Conservation (phyloP, 1,140 invertebrate species). For the Sitodiplosis mosellana region DNA sequence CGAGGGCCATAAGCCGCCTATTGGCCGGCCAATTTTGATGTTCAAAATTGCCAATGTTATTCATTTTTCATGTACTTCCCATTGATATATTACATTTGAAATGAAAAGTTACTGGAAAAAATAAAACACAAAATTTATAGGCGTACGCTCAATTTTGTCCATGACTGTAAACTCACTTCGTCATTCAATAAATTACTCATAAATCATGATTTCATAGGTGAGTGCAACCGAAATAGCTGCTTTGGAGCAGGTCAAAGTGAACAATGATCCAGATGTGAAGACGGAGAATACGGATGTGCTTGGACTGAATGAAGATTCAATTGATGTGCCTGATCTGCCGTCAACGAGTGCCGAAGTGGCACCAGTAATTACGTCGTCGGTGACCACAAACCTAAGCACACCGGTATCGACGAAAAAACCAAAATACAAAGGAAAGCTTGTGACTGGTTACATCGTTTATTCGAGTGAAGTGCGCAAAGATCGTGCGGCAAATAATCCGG, state of each 20-base stretch:
- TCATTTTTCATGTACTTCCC: no score
- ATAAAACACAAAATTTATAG: no score
- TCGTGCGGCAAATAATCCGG: slow-evolving; percentile 75
- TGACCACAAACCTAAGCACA: slow-evolving; percentile 26
- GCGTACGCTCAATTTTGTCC: no score
- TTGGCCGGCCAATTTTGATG: no score
- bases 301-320: slow-evolving; percentile 43
- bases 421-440: slow-evolving; percentile 56
- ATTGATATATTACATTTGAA: no score
- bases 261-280: slow-evolving; percentile 6
- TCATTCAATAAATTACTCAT: not conserved
- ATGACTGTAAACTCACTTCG: not conserved
- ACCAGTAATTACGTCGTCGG: slow-evolving; percentile 24
- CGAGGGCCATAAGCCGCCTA: no score
- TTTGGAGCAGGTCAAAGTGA: slow-evolving; percentile 1
- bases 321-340: slow-evolving; percentile 46
- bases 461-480: slow-evolving; percentile 89
- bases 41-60: no score
- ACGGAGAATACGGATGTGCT: slow-evolving; percentile 33
- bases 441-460: slow-evolving; percentile 97
- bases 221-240: not conserved
- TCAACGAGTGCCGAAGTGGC: slow-evolving; percentile 50
- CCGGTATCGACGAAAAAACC: slow-evolving; percentile 31
- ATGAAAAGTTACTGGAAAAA: no score
- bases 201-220: not conserved